Evolutionary conservation across 2,797 vertebrate genomes (phyloP).

Genomic region (Ctenochaetus hawaiiensis): DNA sequence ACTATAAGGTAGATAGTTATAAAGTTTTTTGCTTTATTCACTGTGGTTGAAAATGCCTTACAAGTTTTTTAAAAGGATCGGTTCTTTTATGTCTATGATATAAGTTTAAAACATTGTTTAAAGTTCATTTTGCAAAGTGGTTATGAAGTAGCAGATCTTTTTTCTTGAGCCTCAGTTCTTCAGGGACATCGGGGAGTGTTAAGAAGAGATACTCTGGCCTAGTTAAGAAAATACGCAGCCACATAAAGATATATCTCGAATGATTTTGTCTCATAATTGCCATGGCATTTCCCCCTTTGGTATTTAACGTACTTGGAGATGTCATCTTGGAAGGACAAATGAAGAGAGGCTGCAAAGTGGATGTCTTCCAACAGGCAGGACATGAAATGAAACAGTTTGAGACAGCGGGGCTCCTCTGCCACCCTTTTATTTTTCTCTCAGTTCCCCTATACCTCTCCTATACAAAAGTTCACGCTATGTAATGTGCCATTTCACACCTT

Average conservation of each 20-base stretch:
- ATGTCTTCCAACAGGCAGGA: slow-evolving; percentile 40
- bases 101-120: slow-evolving; percentile 11
- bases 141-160: slow-evolving; percentile 25
- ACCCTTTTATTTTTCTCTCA: slow-evolving; percentile 7
- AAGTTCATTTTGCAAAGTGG: slow-evolving; percentile 3
- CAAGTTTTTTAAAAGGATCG: background rate
- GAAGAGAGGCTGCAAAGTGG: slow-evolving; percentile 11
- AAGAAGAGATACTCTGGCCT: slow-evolving; percentile 5
- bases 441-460: slow-evolving; percentile 22
- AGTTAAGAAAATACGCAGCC: slow-evolving; percentile 14
- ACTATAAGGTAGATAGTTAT: slow-evolving; percentile 1
- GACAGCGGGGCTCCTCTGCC: slow-evolving; percentile 24
- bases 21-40: background rate
- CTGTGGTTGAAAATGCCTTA: slow-evolving; percentile 8
- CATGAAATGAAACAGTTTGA: slow-evolving; percentile 42
- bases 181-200: slow-evolving; percentile 4
- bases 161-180: background rate
- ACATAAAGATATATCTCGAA: slow-evolving; percentile 9
- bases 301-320: slow-evolving; percentile 1
- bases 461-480: background rate
- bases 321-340: slow-evolving; percentile 35
- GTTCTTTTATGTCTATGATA: slow-evolving; percentile 12
- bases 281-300: slow-evolving; percentile 1
- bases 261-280: slow-evolving; percentile 23
- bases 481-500: slow-evolving; percentile 53